Percentiles rank a stretch among this genome's conserved stretches.
Evolutionary conservation across 1,140 invertebrate genomes (phyloP).

Genomic region (Leptoteleia sp.): DNA sequence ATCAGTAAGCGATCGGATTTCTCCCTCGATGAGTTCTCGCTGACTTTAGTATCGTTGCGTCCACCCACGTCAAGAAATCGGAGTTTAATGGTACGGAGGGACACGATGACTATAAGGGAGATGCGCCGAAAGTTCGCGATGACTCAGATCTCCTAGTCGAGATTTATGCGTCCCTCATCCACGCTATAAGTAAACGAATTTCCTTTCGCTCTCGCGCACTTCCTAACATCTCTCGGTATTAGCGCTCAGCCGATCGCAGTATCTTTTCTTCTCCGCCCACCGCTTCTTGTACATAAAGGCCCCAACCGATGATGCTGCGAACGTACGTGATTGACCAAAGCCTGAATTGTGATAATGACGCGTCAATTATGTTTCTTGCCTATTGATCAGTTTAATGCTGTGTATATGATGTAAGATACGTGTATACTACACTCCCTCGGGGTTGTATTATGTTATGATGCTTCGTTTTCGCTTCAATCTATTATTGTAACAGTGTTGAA

Average conservation of each 20-base stretch:
- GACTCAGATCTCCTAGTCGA: conserved; percentile 57
- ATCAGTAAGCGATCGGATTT: conserved; percentile 52
- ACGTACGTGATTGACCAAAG: conserved; percentile 40
- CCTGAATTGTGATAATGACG: conserved; percentile 63
- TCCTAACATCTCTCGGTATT: conserved; percentile 49
- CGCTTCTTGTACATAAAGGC: conserved; percentile 17
- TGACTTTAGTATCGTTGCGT: conserved; percentile 47
- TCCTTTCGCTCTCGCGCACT: conserved; percentile 52
- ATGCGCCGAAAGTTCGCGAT: conserved; percentile 65
- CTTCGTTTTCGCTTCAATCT: conserved; percentile 54
- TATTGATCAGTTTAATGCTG: conserved; percentile 65
- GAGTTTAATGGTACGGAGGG: conserved; percentile 62
- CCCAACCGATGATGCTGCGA: conserved; percentile 37
- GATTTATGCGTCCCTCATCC: conserved; percentile 67
- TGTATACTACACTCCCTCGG: conserved; percentile 52
- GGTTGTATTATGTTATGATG: conserved; percentile 46
- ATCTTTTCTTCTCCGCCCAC: conserved; percentile 50
- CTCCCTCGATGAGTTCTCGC: conserved; percentile 50
- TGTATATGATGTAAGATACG: conserved; percentile 48
- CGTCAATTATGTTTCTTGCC: conserved; percentile 65
- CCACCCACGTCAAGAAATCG: conserved; percentile 62
- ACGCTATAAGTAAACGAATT: conserved; percentile 60
- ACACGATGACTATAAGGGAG: conserved; percentile 51
- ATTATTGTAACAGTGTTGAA: conserved; percentile 28
- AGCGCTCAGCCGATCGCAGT: conserved; percentile 24